phyloP scores from a whole-genome alignment of 2,888 invertebrate genomes.

The Stegana nigrithorax region DNA sequence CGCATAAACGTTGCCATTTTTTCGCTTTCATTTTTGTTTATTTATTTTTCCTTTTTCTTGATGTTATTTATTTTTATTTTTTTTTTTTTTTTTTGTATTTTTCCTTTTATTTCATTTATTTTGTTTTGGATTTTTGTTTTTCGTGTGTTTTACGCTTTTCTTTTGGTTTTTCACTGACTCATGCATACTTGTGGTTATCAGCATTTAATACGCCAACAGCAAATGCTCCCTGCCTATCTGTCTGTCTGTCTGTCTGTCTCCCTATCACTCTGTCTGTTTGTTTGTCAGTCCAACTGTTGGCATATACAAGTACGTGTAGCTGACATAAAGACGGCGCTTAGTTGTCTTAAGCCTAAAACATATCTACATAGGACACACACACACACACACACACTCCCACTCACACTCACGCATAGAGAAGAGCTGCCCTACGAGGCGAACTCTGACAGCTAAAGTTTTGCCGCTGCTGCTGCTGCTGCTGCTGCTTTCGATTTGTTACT shows the following conservation, averaged over 20 bases:
- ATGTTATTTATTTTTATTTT: too few species aligned
- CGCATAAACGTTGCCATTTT: slow-evolving; percentile 2
- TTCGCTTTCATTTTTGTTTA: neutral
- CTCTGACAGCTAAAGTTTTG: neutral
- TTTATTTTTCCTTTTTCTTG: too few species aligned
- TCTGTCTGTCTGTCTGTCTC: neutral
- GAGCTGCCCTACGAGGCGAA: neutral
- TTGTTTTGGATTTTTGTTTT: too few species aligned
- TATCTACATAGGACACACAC: neutral
- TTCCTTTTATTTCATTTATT: neutral
- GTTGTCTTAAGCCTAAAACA: slow-evolving; percentile 10
- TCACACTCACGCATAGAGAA: too few species aligned
- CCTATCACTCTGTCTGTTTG: slow-evolving; percentile 1
- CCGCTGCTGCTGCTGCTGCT: neutral
- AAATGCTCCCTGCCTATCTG: neutral
- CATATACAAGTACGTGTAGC: too few species aligned
- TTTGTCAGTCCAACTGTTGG: too few species aligned
- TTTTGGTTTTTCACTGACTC: neutral
- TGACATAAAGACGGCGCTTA: too few species aligned
- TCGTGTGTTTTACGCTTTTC: neutral
- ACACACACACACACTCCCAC: neutral
- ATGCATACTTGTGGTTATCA: slow-evolving; percentile 10
- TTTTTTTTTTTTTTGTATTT: neutral
- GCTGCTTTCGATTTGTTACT: neutral
- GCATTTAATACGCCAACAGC: neutral